Base-by-base conservation (phyloP, 2,113 vertebrate genomes). In the Eclectus roratus region DNA sequence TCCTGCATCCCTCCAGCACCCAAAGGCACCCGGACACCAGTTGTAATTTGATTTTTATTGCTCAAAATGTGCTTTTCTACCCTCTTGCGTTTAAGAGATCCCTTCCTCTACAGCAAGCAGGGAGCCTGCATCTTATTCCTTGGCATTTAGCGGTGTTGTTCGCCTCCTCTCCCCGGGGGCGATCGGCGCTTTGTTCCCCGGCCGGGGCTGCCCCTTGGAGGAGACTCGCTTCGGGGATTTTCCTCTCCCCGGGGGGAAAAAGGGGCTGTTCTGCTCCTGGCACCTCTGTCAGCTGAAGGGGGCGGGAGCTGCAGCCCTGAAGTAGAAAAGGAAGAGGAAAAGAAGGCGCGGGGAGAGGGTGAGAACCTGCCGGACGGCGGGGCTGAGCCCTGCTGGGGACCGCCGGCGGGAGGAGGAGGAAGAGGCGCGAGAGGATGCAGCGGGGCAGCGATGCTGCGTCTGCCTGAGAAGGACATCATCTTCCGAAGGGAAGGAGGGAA, bases 271-370 rank as follows among this genome's bases (percentile, higher is more conserved):
- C 93, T 63, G 87, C 81, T 89, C 87, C 77, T 37, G 73, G 77
- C 89, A 93, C 37, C 80, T 81, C 73, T 77, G 88, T 81, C 93
- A 63, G 73, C 88, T 91, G 93, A 91, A 91, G 41, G 81, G 94
- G 94, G 94, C 79, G 95, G 94, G 91, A 88, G 94, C 88, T 80
- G 78, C 64, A 87, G 84, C 77, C 60, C 50, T 37, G 85, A 58
- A 93, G 87, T 90, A 93, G 94, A 84, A 84, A 94, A 95, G 89
- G 84, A 89, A 81, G 95, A 69, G 85, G 58, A 53, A 73, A 91
- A 93, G 61, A 35, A 55, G 83, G 72, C 6, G 23, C 55, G 27
- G n/a, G 71, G 70, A 76, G 90, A 61, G 77, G 43, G 66, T 5
- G 92, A 52, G 87, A 53, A 43, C 13, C 68, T 4, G 60, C 68